These are phyloP conservation scores for Therioaphis trifolii DNA, from an alignment of 2,888 invertebrate species.

Conservation along the genomic window DNA sequence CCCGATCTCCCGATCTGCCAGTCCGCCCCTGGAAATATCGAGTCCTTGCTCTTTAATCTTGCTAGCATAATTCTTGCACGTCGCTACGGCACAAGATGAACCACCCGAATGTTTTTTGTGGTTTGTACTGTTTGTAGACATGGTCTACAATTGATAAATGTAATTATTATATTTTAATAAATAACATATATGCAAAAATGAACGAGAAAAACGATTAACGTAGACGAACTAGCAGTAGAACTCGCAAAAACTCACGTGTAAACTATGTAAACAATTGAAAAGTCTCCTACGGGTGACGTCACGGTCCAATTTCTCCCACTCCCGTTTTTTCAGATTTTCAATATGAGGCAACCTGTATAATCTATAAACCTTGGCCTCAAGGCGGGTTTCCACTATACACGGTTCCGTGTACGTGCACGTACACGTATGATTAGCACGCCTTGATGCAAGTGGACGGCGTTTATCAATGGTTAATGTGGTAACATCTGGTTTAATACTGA, in stretches of 20 bases:
- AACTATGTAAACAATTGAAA: not conserved
- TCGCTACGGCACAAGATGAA: conserved; percentile 18
- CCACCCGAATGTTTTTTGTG: not conserved
- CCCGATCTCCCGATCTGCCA: no score
- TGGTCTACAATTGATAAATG: not conserved
- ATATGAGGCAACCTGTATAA: no score
- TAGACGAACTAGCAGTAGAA: not conserved
- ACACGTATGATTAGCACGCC: no score
- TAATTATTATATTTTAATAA: no score
- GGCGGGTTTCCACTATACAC: no score
- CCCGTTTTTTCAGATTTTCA: no score
- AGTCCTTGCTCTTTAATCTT: not conserved
- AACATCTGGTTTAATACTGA: no score
- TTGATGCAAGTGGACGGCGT: no score
- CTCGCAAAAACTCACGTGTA: not conserved
- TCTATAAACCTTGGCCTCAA: no score
- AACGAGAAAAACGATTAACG: not conserved
- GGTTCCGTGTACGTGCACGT: no score
- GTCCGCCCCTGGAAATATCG: no score
- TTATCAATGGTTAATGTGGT: no score
- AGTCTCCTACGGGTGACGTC: conserved; percentile 12
- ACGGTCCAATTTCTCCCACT: not conserved
- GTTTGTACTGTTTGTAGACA: not conserved
- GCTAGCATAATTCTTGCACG: conserved; percentile 14
- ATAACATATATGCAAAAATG: not conserved